Conservation (phyloP, 2,797 vertebrate species). For the Limnodromus scolopaceus region DNA sequence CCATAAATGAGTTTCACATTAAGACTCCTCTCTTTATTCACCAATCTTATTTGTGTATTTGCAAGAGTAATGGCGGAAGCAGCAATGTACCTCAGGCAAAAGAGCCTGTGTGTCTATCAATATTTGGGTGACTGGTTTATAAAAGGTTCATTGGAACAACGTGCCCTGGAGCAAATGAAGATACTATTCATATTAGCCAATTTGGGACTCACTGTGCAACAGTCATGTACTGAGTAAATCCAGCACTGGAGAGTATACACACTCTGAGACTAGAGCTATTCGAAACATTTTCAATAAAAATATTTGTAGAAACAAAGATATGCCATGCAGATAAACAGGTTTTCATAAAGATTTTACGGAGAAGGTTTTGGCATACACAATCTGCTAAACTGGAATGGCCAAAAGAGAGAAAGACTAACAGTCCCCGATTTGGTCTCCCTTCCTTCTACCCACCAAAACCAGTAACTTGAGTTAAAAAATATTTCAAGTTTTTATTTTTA, state of each 20-base stretch:
- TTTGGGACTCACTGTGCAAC: not conserved
- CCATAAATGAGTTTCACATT: not conserved
- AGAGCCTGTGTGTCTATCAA: constrained; percentile 23
- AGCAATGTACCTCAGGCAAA: constrained; percentile 20
- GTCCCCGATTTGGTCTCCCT: not conserved
- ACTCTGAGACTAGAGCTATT: not conserved
- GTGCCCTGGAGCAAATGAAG: constrained; percentile 22
- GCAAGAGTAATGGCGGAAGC: not conserved
- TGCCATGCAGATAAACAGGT: not conserved
- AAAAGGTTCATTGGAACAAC: constrained; percentile 34
- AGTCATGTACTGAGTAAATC: constrained; percentile 15
- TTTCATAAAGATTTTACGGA: not conserved
- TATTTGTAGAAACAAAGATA: not conserved
- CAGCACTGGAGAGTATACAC: not conserved
- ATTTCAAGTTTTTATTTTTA: not conserved
- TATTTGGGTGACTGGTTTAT: constrained; percentile 13
- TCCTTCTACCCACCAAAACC: not conserved
- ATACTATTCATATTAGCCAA: not conserved
- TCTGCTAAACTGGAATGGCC: not conserved
- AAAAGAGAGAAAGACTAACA: not conserved
- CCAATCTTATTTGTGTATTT: constrained; percentile 25
- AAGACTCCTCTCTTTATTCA: not conserved
- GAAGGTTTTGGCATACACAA: not conserved
- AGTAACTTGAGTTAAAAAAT: not conserved
- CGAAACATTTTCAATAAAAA: not conserved